Evolutionary conservation across 2,113 vertebrate genomes (phyloP), one percentile per base, ranked within the genome.

Genomic region (Marmota flaviventris): DNA sequence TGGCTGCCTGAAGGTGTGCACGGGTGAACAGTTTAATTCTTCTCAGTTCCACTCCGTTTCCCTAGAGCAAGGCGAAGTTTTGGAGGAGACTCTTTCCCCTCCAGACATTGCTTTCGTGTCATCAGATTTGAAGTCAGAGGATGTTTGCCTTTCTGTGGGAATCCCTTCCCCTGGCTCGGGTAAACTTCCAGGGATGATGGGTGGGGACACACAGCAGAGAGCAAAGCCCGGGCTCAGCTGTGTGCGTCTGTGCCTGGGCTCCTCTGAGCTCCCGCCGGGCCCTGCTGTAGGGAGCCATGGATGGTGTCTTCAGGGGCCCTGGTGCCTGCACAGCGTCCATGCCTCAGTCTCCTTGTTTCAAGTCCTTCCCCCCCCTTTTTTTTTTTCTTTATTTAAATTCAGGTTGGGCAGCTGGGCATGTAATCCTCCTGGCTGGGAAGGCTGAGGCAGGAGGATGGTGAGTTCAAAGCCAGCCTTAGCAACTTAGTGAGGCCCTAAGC

Each of bases 111-210:
- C 32, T 85, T 82, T 29, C 32, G 22, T 73, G 77, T 25, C 56
- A 39, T 94, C 75, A 95, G 25, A 61, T 81, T 83, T 89, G 77
- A 94, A 85, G 48, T 70, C n/a, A 82, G 76, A 65, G 24, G 56
- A 63, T 61, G 92, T 91, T 95, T 73, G 86, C 88, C 20, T 95
- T 72, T 61, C 63, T 53, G 20, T 78, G 13, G 48, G 37, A 78
- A 63, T n/a, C 25, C 53, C 17, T 67, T 72, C 12, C 83, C 8
- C 25, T 88, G 0, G 1, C 13, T 11, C 45, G 8, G 8, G 12
- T 45, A 48, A 17, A 67, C 63, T 45, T 67, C 72, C 45, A 1
- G 32, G 24, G 45, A 82, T n/a, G 51, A 39, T 34, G 2, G 12
- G 3, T 45, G 81, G 75, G 24, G 22, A 25, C 12, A n/a, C 13